Evolutionary conservation across 2,888 invertebrate genomes (phyloP), one percentile per base, ranked within the genome.

Genomic region (Alloscopus bannaensis): DNA sequence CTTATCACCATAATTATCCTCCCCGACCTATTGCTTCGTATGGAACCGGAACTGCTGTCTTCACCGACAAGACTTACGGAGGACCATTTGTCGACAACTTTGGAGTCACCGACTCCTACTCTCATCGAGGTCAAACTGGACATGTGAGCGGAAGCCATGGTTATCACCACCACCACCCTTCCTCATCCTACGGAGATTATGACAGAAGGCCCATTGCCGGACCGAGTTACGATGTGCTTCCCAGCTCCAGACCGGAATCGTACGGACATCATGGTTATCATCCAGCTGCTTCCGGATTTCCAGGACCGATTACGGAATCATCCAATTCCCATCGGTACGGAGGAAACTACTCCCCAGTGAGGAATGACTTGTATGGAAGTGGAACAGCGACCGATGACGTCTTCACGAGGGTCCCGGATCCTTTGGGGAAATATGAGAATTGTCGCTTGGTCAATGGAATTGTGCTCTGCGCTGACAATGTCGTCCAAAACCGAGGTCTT

Each of bases 391-490:
- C n/a, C 31, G 16, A 24, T 11, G 36, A 31, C 24, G 71, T 28
- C 24, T 75, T 55, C 28, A 40, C 50, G 6, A 60, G 77, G 52
- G 64, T 72, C 40, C 6, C 64, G 6, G 85, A 86, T 71, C 84
- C 84, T 0, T 18, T 84, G 24, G 85, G 85, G 20, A 75, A 83
- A 20, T 86, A 83, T 69, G 68, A 62, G 3, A 83, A 83, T 40
- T 86, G 85, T 55, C 64, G 76, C 18, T 69, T 66, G 13, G 69
- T 84, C 0, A 84, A 84, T 60, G 80, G 80, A n/a, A 60, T 82
- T 16, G 59, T 84, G 2, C 81, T 84, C 20, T 86, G 85, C 71
- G 84, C 85, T 1, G 85, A 86, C 71, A 81, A 80, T 22, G 55
- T 22, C 28, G 47, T 36, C 24, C 47, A 26, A 16, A 62, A 65